These are phyloP conservation scores for Rhodophaea formosa DNA, from an alignment of 2,888 invertebrate genomes.

Conservation along the genomic window DNA sequence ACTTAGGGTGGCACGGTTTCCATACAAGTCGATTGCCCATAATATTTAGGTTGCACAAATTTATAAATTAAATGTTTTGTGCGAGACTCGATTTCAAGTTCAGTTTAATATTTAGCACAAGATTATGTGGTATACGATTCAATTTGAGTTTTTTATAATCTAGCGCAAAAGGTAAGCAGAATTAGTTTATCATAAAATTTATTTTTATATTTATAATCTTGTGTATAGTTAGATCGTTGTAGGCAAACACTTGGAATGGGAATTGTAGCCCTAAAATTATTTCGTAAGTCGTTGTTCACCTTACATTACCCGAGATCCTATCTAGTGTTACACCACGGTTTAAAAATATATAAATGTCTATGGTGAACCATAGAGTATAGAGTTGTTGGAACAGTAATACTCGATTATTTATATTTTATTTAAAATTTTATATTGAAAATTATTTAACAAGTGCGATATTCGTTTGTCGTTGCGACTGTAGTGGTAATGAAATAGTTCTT, in stretches of 20 bases:
- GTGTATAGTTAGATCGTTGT: too few relatives aligned
- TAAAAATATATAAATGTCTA: conserved; percentile 62
- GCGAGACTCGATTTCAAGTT: too few relatives aligned
- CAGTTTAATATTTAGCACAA: too few relatives aligned
- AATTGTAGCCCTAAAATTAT: conserved; percentile 37
- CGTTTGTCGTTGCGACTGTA: conserved; percentile 69
- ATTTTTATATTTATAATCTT: too few relatives aligned
- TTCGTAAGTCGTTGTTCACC: conserved; percentile 44
- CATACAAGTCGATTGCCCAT: too few relatives aligned
- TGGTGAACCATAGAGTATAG: conserved; percentile 71
- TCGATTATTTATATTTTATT: conserved; percentile 80
- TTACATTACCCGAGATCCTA: conserved; percentile 33
- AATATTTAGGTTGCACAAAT: too few relatives aligned
- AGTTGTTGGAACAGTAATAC: conserved; percentile 78
- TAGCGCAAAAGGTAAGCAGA: too few relatives aligned
- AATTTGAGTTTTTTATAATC: too few relatives aligned
- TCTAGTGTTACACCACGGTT: conserved; percentile 54
- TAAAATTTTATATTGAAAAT: conserved; percentile 66
- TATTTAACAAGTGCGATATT: conserved; percentile 60
- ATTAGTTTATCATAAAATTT: too few relatives aligned
- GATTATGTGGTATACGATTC: too few relatives aligned
- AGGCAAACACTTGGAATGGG: too few relatives aligned
- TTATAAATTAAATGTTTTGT: too few relatives aligned
- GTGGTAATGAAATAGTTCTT: conserved; percentile 57
- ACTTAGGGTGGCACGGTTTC: conserved; percentile 34